Evolutionary conservation across 2,113 vertebrate species (phyloP).

Genomic region (Edolisoma coerulescens): DNA sequence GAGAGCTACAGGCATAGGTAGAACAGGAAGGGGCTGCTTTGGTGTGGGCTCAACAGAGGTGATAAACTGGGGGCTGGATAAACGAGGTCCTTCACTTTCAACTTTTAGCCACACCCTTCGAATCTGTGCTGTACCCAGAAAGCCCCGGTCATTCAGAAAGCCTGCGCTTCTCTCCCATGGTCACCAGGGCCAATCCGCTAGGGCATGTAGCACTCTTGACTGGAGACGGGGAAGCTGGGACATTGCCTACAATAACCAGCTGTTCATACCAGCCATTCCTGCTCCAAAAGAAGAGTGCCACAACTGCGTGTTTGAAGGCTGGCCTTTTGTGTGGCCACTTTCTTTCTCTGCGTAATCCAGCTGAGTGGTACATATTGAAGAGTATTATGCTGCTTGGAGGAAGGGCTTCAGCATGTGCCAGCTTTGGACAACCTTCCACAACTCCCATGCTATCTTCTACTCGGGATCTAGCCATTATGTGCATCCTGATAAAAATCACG

Average conservation of each 20-base stretch:
- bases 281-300: neutral
- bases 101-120: neutral
- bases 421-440: neutral
- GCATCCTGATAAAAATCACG: neutral
- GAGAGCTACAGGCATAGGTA: neutral
- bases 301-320: neutral
- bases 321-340: neutral
- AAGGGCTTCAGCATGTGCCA: neutral
- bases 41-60: neutral
- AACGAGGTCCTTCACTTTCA: neutral
- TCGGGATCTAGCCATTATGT: neutral
- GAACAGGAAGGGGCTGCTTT: neutral
- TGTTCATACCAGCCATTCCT: conserved; percentile 37
- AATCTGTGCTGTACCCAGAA: neutral
- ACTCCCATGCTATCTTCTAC: neutral
- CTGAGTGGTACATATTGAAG: neutral
- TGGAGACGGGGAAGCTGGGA: neutral
- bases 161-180: neutral
- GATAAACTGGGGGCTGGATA: neutral
- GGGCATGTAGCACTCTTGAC: neutral
- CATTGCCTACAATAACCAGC: neutral
- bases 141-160: neutral
- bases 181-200: neutral
- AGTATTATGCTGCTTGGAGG: neutral
- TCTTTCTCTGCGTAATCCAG: neutral